Base-by-base conservation (phyloP, 2,797 vertebrate species). In the Sebastes cheni region DNA sequence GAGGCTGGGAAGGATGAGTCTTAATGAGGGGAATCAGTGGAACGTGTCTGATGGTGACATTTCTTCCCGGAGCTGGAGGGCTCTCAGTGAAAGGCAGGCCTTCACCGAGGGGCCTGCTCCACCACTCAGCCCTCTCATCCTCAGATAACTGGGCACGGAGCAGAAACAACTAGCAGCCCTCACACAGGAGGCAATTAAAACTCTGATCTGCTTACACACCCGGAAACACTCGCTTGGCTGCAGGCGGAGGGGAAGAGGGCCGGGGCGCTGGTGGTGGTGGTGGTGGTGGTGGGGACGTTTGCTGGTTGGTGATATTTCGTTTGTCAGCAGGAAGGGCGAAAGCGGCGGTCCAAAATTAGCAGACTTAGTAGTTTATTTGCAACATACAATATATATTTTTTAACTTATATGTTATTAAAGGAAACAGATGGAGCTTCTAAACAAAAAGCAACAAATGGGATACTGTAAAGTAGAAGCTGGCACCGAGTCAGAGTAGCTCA, bases 1-100 rank as follows among this genome's bases (percentile, higher is more conserved):
- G 86, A 90, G 83, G 75, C 82, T 83, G 88, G 84, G 80, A 91
- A 92, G 78, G 87, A 91, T 86, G 90, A 84, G 85, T 60, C 83
- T 81, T 94, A 92, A 93, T 89, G 91, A 93, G 90, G 72, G 80
- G 73, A 94, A 77, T 89, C 89, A 90, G 84, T 90, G 88, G 79
- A 88, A 91, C 81, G 88, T 90, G 91, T 92, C 90, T 92, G 91
- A 92, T 92, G 90, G 90, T 88, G 90, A 90, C 89, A 89, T 92
- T 91, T 92, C 90, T 74, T 88, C 85, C 79, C 5, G 62, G 82
- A 83, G 82, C 89, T 81, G 55, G 83, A 88, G 88, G 90, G 72
- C 66, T 85, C 60, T 77, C 72, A 3, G 12, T 82, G 82, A 87
- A 89, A 86, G 79, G 74, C 80, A 65, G 81, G 71, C 73, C 87